phyloP scores from a whole-genome alignment of 64 coral and sea anemone genomes.

The Orbicella faveolata region DNA sequence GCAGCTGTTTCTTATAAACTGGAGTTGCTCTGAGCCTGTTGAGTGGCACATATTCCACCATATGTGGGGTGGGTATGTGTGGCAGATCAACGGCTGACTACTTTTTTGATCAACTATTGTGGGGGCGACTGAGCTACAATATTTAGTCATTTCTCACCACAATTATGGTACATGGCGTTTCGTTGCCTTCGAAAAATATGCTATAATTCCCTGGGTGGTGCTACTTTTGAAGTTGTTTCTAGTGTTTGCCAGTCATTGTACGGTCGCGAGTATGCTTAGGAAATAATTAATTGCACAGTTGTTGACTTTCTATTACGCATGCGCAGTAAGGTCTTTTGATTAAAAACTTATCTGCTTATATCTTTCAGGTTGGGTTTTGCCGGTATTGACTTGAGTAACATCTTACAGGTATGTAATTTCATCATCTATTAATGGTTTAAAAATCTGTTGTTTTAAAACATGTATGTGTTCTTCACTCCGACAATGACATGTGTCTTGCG shows the following conservation, averaged over 20 bases:
- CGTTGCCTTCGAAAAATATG: not conserved
- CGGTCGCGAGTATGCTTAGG: not conserved
- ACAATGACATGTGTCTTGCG: no score
- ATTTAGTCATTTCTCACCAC: not conserved
- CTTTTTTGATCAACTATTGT: not conserved
- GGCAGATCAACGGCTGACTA: constrained; percentile 64
- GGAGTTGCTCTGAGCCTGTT: constrained; percentile 73
- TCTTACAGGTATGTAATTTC: constrained; percentile 72
- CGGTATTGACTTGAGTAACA: constrained; percentile 95
- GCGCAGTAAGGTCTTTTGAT: constrained; percentile 40
- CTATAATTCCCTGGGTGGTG: not conserved
- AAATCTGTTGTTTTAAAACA: not conserved
- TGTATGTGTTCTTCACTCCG: not conserved
- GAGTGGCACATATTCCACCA: constrained; percentile 65
- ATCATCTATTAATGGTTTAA: not conserved
- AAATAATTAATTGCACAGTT: not conserved
- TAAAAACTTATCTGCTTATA: not conserved
- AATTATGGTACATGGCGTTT: constrained; percentile 16
- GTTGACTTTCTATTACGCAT: constrained; percentile 49
- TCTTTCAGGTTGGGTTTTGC: constrained; percentile 70
- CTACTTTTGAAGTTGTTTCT: not conserved
- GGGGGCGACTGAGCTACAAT: not conserved
- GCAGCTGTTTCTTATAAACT: constrained; percentile 76
- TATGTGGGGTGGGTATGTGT: constrained; percentile 37
- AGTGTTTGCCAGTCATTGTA: not conserved